Conservation (phyloP, 2,888 invertebrate genomes). For the Philonicus albiceps region DNA sequence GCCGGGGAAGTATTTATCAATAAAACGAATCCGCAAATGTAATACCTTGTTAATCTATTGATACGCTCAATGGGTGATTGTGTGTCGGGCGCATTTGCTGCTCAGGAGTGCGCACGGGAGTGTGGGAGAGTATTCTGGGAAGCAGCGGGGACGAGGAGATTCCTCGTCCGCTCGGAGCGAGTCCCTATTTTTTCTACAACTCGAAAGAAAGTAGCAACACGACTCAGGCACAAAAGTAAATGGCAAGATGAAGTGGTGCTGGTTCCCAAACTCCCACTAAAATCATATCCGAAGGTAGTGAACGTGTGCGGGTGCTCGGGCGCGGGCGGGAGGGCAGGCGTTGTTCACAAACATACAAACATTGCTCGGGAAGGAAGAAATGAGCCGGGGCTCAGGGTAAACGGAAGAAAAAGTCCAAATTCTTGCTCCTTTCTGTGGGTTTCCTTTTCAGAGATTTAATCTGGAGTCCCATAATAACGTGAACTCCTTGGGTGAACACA, state of each 20-base stretch:
- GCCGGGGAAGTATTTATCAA: conserved; percentile 32
- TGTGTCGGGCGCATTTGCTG: conserved; percentile 18
- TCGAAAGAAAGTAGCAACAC: conserved; percentile 26
- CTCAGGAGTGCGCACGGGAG: conserved; percentile 6
- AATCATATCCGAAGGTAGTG: conserved; percentile 23
- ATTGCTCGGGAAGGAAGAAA: background rate
- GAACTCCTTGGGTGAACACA: conserved; percentile 16
- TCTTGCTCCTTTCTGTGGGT: conserved; percentile 29
- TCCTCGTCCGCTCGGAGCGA: background rate
- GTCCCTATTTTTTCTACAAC: conserved; percentile 24
- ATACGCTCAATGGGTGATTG: conserved; percentile 29
- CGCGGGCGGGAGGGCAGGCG: too few relatives aligned
- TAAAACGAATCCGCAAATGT: conserved; percentile 35
- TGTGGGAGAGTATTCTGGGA: background rate
- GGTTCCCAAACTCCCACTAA: background rate
- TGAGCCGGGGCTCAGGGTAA: background rate
- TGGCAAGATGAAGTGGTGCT: conserved; percentile 24
- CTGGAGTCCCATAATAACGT: conserved; percentile 36
- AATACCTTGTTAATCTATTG: conserved; percentile 38
- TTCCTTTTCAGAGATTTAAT: conserved; percentile 36
- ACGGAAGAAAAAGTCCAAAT: conserved; percentile 17
- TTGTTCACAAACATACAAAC: background rate
- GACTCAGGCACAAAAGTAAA: conserved; percentile 18
- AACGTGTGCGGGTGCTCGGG: background rate
- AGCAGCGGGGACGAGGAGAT: background rate